phyloP scores from a whole-genome alignment of 2,888 invertebrate genomes.

The Pyrochroa serraticornis region DNA sequence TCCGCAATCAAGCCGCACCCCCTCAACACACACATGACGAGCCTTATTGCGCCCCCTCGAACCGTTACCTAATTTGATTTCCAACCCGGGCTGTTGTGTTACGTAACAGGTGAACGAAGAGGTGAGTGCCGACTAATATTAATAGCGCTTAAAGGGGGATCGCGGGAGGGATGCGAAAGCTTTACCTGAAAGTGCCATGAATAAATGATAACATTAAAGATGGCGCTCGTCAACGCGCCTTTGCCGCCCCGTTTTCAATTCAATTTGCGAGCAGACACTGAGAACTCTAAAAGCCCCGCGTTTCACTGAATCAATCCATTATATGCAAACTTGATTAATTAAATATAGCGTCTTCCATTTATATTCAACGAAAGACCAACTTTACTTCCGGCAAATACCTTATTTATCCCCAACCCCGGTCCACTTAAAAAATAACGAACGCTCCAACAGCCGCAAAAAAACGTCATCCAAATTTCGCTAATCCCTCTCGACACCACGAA shows the following conservation, averaged over 20 bases:
- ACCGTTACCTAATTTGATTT: conserved; percentile 21
- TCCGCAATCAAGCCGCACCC: conserved; percentile 9
- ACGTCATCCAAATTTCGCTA: too few relatives aligned
- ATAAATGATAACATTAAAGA: conserved; percentile 65
- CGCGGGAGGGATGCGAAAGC: conserved; percentile 66
- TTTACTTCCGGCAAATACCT: not conserved
- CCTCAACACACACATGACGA: not conserved
- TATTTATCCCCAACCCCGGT: not conserved
- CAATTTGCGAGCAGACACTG: conserved; percentile 32
- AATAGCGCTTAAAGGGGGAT: conserved; percentile 54
- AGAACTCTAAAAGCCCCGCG: conserved; percentile 31
- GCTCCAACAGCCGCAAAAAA: too few relatives aligned
- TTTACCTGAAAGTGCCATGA: conserved; percentile 51
- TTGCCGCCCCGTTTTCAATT: conserved; percentile 38
- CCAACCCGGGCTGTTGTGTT: conserved; percentile 10
- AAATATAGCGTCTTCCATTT: conserved; percentile 24
- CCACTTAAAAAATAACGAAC: not conserved
- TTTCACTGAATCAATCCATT: conserved; percentile 33
- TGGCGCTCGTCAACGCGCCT: conserved; percentile 46
- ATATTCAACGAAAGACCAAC: not conserved
- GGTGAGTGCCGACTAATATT: conserved; percentile 39
- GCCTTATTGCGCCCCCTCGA: not conserved
- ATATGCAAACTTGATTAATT: conserved; percentile 33
- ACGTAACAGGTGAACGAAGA: conserved; percentile 37
- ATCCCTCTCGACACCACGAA: too few relatives aligned